These are phyloP conservation scores for Phenganax marumi DNA, from an alignment of 92 coral and sea anemone genomes.

Conservation along the genomic window DNA sequence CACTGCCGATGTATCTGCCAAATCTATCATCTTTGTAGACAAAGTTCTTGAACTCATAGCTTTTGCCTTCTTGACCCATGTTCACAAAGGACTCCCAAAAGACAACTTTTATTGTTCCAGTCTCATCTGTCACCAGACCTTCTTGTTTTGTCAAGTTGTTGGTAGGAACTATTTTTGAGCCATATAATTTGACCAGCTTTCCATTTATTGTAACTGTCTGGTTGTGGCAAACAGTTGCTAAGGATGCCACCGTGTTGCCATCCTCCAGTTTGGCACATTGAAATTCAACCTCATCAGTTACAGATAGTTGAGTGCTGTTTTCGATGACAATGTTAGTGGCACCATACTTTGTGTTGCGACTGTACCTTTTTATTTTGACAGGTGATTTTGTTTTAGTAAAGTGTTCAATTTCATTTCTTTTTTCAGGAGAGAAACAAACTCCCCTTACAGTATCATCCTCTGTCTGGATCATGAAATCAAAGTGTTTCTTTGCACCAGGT, in stretches of 20 bases:
- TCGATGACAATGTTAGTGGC: background rate
- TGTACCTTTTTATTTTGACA: background rate
- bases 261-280: background rate
- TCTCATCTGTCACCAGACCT: too few relatives aligned
- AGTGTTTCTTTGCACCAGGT: background rate
- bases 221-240: background rate
- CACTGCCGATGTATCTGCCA: background rate
- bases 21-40: too few relatives aligned
- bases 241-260: background rate
- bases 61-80: too few relatives aligned
- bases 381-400: background rate
- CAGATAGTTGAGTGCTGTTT: background rate
- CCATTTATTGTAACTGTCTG: background rate
- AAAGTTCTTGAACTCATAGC: too few relatives aligned
- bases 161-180: too few relatives aligned
- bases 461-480: conserved; percentile 2
- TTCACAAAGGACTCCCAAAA: too few relatives aligned
- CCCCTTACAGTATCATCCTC: background rate
- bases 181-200: too few relatives aligned
- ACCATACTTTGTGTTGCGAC: background rate
- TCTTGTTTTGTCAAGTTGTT: too few relatives aligned
- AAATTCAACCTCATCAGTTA: background rate
- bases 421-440: background rate
- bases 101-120: too few relatives aligned
- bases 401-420: background rate